These are phyloP conservation scores for Oligia latruncula DNA, from an alignment of 2,888 invertebrate genomes.

Conservation along the genomic window DNA sequence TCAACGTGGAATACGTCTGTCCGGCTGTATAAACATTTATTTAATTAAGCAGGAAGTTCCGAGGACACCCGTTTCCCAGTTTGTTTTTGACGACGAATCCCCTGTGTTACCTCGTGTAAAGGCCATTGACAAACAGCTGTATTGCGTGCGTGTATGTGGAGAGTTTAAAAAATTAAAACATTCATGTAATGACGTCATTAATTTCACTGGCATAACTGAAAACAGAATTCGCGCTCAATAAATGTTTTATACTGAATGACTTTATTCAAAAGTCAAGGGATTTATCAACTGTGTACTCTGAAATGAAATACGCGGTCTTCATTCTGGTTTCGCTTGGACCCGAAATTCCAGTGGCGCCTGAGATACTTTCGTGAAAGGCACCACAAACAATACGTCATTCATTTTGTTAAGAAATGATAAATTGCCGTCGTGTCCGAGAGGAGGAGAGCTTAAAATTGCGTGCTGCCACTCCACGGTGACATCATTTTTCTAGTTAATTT, in stretches of 20 bases:
- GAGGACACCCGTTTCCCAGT: slow-evolving; percentile 74
- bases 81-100: slow-evolving; percentile 78
- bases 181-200: slow-evolving; percentile 62
- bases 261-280: slow-evolving; percentile 48
- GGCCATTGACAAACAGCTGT: slow-evolving; percentile 75
- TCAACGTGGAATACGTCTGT: slow-evolving; percentile 73
- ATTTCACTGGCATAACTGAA: slow-evolving; percentile 34
- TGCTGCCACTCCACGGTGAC: slow-evolving; percentile 66
- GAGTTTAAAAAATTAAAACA: slow-evolving; percentile 68
- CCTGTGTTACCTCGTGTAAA: slow-evolving; percentile 69
- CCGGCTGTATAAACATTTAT: slow-evolving; percentile 75
- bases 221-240: slow-evolving; percentile 32
- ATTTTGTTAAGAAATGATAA: slow-evolving; percentile 74
- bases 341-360: slow-evolving; percentile 49
- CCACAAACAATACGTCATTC: slow-evolving; percentile 69
- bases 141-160: slow-evolving; percentile 75
- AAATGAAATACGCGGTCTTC: slow-evolving; percentile 63
- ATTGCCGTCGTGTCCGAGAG: slow-evolving; percentile 62
- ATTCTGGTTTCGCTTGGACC: slow-evolving; percentile 52
- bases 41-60: slow-evolving; percentile 82
- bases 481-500: slow-evolving; percentile 74
- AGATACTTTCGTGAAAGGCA: slow-evolving; percentile 69
- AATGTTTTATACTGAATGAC: slow-evolving; percentile 51
- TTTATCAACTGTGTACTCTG: slow-evolving; percentile 60
- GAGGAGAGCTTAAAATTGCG: slow-evolving; percentile 68